A percentile compares a stretch with the other conserved stretches of the same genome.
Conservation (phyloP, 2,797 vertebrate species). For the Smutsia temminckii region DNA sequence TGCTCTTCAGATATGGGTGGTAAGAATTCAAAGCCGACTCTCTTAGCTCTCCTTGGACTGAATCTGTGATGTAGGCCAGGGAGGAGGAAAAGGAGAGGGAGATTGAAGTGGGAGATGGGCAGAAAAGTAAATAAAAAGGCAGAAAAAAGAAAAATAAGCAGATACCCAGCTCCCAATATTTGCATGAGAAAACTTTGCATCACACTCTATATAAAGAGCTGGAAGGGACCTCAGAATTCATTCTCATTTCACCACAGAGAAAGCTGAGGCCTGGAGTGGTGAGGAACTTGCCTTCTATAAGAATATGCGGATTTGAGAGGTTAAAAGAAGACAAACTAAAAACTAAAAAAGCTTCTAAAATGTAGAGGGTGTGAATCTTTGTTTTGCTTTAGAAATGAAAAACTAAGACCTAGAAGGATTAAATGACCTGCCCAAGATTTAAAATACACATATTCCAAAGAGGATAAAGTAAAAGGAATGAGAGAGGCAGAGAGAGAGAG, state of each 20-base stretch:
- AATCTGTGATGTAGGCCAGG: neutral
- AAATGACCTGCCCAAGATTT: conserved; percentile 2
- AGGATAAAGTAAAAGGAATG: neutral
- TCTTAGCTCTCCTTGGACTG: neutral
- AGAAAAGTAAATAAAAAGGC: neutral
- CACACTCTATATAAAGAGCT: neutral
- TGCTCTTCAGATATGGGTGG: neutral
- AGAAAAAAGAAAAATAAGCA: neutral
- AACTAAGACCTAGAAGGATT: neutral
- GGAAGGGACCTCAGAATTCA: neutral
- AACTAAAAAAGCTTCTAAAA: conserved; percentile 13
- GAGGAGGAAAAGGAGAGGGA: neutral
- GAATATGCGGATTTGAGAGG: neutral
- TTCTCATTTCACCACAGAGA: neutral
- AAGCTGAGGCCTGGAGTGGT: neutral
- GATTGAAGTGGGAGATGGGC: neutral
- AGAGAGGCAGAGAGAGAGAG: neutral
- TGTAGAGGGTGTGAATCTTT: neutral
- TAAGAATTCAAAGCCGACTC: neutral
- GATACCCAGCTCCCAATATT: neutral
- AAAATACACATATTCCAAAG: neutral
- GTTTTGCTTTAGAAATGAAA: conserved; percentile 30
- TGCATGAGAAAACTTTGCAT: neutral
- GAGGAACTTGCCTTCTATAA: neutral
- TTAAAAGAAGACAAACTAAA: neutral